Percentiles rank a stretch among this genome's conserved stretches.
These are phyloP conservation scores for Aegithalos caudatus DNA, from an alignment of 2,113 vertebrate genomes.

Conservation along the genomic window DNA sequence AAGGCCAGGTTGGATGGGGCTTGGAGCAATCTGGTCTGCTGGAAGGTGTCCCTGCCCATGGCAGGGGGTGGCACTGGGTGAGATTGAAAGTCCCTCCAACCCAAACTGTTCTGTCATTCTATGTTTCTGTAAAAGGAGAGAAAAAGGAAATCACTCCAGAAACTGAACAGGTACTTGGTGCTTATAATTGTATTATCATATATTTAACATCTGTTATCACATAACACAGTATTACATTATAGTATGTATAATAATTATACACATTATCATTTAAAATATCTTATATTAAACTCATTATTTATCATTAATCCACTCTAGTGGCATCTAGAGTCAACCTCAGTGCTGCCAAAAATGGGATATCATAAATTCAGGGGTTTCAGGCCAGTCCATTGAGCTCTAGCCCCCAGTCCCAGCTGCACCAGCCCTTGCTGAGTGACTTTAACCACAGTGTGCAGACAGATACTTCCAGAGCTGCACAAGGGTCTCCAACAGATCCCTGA, in stretches of 20 bases:
- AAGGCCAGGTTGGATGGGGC: accelerated
- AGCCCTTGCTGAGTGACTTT: neutral
- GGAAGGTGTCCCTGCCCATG: neutral
- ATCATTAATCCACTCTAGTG: neutral
- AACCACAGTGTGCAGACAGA: neutral
- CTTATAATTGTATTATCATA: neutral
- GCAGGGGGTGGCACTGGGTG: neutral
- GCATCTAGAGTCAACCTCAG: neutral
- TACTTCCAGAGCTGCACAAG: neutral
- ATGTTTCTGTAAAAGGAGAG: neutral
- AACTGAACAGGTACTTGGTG: neutral
- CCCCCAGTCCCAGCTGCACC: neutral
- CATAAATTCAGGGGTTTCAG: neutral
- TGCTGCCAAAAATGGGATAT: neutral
- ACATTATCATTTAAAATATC: neutral
- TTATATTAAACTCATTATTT: neutral
- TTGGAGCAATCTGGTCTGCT: accelerated
- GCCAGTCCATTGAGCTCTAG: neutral
- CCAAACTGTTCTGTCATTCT: neutral
- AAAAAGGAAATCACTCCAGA: neutral
- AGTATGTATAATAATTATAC: neutral
- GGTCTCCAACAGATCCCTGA: accelerated
- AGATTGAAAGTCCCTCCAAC: neutral
- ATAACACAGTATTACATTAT: neutral
- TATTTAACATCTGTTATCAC: neutral